A percentile compares a stretch with the other conserved stretches of the same genome.
Evolutionary conservation across 53 echinoderm and acorn worm genomes (phyloP).

Genomic region (Antedon mediterranea): DNA sequence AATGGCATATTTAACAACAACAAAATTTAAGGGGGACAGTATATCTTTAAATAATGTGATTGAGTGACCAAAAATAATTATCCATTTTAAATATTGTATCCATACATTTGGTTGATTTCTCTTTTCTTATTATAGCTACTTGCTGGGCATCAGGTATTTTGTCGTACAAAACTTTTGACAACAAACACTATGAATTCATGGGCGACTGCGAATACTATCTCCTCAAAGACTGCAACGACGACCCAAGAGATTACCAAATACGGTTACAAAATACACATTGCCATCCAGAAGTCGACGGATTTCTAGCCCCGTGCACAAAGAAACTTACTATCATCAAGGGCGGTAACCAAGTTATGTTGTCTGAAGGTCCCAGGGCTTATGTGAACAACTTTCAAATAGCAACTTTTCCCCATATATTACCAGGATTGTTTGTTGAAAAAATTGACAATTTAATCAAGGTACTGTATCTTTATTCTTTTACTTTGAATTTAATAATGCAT

Average conservation of each 20-base stretch:
- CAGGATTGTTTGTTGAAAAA: neutral
- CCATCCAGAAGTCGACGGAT: neutral
- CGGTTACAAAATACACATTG: neutral
- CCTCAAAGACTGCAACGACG: constrained; percentile 13
- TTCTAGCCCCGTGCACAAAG: neutral
- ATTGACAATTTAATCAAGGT: neutral
- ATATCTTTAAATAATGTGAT: too few relatives aligned
- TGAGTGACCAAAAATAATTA: too few relatives aligned
- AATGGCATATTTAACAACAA: too few relatives aligned
- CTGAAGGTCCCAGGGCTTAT: neutral
- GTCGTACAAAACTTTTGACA: constrained; percentile 39
- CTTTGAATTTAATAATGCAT: too few relatives aligned
- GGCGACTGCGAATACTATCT: constrained; percentile 34
- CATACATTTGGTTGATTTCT: neutral
- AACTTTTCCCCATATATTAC: neutral
- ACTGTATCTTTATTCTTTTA: too few relatives aligned
- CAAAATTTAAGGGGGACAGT: too few relatives aligned
- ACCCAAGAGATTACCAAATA: neutral
- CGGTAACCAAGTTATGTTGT: neutral
- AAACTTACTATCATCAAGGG: neutral
- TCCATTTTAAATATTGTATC: neutral
- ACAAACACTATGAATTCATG: constrained; percentile 23
- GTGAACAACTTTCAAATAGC: neutral
- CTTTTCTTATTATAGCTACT: constrained; percentile 15
- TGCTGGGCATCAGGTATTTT: constrained; percentile 41